phyloP scores from a whole-genome alignment of 2,888 invertebrate genomes.

The Tyria jacobaeae region DNA sequence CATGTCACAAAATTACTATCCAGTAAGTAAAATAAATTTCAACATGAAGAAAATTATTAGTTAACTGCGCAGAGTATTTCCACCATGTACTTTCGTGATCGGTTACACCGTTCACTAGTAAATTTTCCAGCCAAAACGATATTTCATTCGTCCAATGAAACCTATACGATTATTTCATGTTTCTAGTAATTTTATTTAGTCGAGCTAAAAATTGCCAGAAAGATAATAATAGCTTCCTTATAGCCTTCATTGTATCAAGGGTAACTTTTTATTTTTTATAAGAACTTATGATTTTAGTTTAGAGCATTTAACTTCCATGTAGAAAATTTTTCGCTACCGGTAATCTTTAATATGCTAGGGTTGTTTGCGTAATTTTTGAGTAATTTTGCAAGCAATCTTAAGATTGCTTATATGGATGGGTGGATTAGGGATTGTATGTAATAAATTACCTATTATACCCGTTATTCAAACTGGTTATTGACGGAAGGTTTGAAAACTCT shows the following conservation, averaged over 20 bases:
- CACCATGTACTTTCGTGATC: slow-evolving; percentile 58
- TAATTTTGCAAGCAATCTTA: too few relatives aligned
- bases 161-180: slow-evolving; percentile 47
- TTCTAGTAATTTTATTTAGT: slow-evolving; percentile 31
- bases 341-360: too few relatives aligned
- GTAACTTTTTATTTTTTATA: too few relatives aligned
- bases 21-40: slow-evolving; percentile 10
- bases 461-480: too few relatives aligned
- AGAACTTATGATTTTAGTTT: background rate
- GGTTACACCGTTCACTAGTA: slow-evolving; percentile 47
- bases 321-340: too few relatives aligned
- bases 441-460: too few relatives aligned
- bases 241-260: background rate
- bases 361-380: too few relatives aligned
- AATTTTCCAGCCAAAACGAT: slow-evolving; percentile 55
- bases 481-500: too few relatives aligned
- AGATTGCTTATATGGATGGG: too few relatives aligned
- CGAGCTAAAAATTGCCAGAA: slow-evolving; percentile 17
- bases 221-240: slow-evolving; percentile 47
- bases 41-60: slow-evolving; percentile 31
- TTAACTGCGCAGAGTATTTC: slow-evolving; percentile 44
- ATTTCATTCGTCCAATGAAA: slow-evolving; percentile 44
- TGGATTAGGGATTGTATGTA: too few relatives aligned
- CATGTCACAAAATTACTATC: slow-evolving; percentile 3
- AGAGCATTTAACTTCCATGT: background rate